Evolutionary conservation across 2,888 invertebrate species (phyloP).

Genomic region (Drosophila lutescens): DNA sequence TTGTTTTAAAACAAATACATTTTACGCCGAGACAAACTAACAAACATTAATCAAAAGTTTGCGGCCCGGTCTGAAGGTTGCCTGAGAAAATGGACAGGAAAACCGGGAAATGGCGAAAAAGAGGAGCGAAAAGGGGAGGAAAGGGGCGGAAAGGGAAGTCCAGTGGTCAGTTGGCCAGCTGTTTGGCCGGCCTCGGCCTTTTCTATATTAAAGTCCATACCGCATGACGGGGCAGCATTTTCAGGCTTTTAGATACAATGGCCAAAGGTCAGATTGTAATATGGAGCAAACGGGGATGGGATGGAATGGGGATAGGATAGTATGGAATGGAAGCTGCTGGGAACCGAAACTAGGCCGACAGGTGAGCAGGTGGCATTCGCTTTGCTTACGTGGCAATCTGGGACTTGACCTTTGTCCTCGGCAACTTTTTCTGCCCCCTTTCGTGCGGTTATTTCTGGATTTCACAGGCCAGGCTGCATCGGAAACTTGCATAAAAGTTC

Average conservation of each 20-base stretch:
- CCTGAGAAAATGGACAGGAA: conserved; percentile 36
- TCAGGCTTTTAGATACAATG: conserved; percentile 52
- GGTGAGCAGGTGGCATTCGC: conserved; percentile 23
- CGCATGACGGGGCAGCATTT: conserved; percentile 59
- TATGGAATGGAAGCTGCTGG: conserved; percentile 27
- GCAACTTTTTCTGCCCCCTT: conserved; percentile 6
- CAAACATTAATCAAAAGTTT: conserved; percentile 76
- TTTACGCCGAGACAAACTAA: conserved; percentile 68
- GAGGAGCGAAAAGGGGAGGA: neutral
- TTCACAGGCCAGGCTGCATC: conserved; percentile 10
- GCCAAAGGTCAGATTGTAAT: conserved; percentile 65
- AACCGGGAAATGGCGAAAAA: conserved; percentile 16
- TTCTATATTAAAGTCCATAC: conserved; percentile 65
- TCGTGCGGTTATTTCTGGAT: conserved; percentile 9
- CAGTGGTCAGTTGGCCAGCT: conserved; percentile 38
- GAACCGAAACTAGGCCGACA: conserved; percentile 46
- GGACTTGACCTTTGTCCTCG: conserved; percentile 61
- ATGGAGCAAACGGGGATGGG: conserved; percentile 17
- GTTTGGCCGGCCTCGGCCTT: conserved; percentile 33
- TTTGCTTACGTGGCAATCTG: conserved; percentile 55
- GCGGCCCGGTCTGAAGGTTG: conserved; percentile 63
- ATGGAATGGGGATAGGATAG: neutral
- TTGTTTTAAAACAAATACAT: conserved; percentile 76
- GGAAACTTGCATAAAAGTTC: conserved; percentile 14
- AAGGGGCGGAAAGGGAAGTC: conserved; percentile 2